Conservation (phyloP, 2,888 invertebrate genomes). For the Hybos culiciformis region DNA sequence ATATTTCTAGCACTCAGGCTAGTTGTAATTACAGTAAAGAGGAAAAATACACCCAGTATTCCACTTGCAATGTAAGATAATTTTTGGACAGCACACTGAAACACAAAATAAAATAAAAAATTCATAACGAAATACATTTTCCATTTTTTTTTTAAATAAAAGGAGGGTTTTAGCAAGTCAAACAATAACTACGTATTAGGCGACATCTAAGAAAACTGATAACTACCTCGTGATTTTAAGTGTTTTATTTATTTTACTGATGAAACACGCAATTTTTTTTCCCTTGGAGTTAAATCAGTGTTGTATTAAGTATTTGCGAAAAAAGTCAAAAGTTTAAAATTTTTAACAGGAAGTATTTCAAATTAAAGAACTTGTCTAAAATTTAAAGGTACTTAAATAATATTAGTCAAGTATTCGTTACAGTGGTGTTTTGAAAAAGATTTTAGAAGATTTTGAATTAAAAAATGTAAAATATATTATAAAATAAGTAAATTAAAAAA, state of each 20-base stretch:
- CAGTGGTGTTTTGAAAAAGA: neutral
- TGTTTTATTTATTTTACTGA: no score
- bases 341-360: no score
- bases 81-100: constrained; percentile 69
- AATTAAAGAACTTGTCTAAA: no score
- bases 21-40: constrained; percentile 49
- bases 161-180: no score
- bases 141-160: no score
- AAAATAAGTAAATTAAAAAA: neutral
- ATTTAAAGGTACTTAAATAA: no score
- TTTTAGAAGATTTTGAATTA: neutral
- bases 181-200: no score
- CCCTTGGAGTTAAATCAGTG: no score
- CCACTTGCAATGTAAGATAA: constrained; percentile 63
- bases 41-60: constrained; percentile 49
- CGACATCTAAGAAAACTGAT: neutral
- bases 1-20: constrained; percentile 48
- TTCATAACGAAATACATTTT: no score
- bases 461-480: neutral
- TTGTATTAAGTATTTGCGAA: no score
- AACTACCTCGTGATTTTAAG: neutral
- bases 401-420: neutral
- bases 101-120: constrained; percentile 14
- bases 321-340: no score
- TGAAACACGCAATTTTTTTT: no score